phyloP scores from a whole-genome alignment of 2,888 invertebrate genomes.

The Conistra vaccinii region DNA sequence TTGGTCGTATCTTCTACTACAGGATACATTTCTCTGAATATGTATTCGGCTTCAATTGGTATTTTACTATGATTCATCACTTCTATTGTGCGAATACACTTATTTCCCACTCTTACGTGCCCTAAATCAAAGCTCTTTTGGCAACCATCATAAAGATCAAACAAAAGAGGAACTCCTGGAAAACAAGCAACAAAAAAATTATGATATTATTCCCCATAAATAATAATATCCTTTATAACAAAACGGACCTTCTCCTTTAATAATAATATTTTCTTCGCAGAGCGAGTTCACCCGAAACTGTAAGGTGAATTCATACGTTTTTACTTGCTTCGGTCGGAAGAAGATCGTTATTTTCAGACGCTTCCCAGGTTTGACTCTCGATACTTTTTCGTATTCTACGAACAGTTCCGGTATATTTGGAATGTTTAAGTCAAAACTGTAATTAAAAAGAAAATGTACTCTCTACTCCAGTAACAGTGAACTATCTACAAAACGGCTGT shows the following conservation, averaged over 20 bases:
- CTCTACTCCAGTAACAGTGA: background rate
- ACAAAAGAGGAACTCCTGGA: slow-evolving; percentile 84
- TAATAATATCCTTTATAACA: background rate
- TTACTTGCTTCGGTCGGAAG: slow-evolving; percentile 90
- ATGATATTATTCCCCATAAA: background rate
- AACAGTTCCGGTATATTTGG: slow-evolving; percentile 87
- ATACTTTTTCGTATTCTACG: slow-evolving; percentile 83
- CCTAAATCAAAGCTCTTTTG: slow-evolving; percentile 87
- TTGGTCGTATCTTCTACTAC: slow-evolving; percentile 76
- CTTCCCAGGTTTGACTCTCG: slow-evolving; percentile 81
- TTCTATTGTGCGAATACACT: slow-evolving; percentile 87
- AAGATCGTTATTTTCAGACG: slow-evolving; percentile 86
- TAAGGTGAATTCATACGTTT: slow-evolving; percentile 87
- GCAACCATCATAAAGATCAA: slow-evolving; percentile 87
- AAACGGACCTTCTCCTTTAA: slow-evolving; percentile 90
- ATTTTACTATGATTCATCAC: slow-evolving; percentile 91
- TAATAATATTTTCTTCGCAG: slow-evolving; percentile 85
- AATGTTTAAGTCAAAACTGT: slow-evolving; percentile 89
- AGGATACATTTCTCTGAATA: slow-evolving; percentile 88
- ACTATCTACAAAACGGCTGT: background rate
- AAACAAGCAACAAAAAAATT: slow-evolving; percentile 26
- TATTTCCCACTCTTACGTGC: slow-evolving; percentile 88
- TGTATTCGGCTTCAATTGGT: slow-evolving; percentile 88
- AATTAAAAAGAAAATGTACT: slow-evolving; percentile 59
- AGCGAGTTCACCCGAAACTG: slow-evolving; percentile 90